Base-by-base conservation (phyloP, 2,888 invertebrate species). In the Papilio gigon region DNA sequence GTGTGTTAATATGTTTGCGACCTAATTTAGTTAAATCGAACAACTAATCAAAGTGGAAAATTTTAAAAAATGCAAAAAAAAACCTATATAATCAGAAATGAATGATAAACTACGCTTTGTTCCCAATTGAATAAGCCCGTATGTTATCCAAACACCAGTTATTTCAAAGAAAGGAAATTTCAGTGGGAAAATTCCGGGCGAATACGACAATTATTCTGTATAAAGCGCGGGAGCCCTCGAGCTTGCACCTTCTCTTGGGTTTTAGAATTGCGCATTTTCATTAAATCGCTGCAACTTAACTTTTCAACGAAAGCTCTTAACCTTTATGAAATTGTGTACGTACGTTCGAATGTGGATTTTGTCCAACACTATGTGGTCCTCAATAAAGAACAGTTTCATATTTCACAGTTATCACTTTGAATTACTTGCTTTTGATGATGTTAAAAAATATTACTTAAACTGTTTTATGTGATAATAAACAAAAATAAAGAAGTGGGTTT, bases 241-340 rank as follows among this genome's bases (percentile, higher is more conserved):
- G 82, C 86, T 83, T 80, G 80, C 79, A 81, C 79, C 77, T 76
- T 74, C 77, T 80, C 53, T 56, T 56, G 30, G 84, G 84, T 87
- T 87, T 88, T 83, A 84, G 78, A 82, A 81, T 80, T 75, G 84
- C 84, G 76, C 81, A 81, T 80, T 84, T 85, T 85, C 85, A 85
- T 86, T 88, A 87, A 83, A 82, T 82, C 79, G 76, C 73, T 73
- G 74, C 77, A 78, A 81, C 77, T 87, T 87, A 64, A 59, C 68
- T 88, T 90, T 90, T 87, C 78, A 78, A 82, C 84, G 81, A 89
- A 89, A 88, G 89, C 90, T 90, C 89, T 90, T 89, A 90, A 88
- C 87, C 87, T 89, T 89, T 86, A 86, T 86, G 61, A 62, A 80
- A 80, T 82, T 81, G 81, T 84, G 81, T 82, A 83, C 82, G 82